Conservation (phyloP, 2,113 vertebrate species). For the Neolamprologus brichardi region DNA sequence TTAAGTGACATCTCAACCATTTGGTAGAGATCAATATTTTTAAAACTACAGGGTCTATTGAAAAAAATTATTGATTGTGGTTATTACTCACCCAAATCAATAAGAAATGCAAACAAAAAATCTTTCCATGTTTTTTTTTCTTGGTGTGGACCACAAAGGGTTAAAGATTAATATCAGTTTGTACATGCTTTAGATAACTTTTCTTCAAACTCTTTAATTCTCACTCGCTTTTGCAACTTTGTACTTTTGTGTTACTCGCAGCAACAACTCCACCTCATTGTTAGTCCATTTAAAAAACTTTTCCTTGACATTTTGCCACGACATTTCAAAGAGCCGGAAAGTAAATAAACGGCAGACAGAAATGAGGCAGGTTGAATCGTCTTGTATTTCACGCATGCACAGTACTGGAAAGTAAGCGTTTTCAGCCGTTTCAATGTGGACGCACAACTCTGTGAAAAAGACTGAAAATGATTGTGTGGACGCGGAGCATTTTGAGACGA, state of each 20-base stretch:
- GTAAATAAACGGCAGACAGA: background rate
- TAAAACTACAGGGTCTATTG: background rate
- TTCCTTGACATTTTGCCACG: background rate
- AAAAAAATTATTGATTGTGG: background rate
- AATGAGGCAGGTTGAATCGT: rapidly evolving
- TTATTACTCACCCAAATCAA: background rate
- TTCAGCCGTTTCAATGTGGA: background rate
- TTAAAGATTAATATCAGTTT: background rate
- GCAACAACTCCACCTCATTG: background rate
- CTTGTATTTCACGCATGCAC: rapidly evolving
- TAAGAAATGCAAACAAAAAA: background rate
- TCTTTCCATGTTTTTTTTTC: background rate
- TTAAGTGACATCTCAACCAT: background rate
- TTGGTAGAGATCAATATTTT: background rate
- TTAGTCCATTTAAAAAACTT: background rate
- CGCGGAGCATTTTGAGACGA: background rate
- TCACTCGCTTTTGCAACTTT: background rate
- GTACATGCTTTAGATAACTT: background rate
- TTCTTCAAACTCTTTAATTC: background rate
- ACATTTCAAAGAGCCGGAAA: background rate
- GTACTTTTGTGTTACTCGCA: background rate
- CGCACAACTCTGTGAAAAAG: background rate
- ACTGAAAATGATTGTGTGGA: background rate
- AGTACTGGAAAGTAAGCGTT: background rate
- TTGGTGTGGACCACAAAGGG: background rate